Percentiles rank a stretch among this genome's conserved stretches.
Evolutionary conservation across 2,113 vertebrate genomes (phyloP).

Genomic region (Bucco capensis): DNA sequence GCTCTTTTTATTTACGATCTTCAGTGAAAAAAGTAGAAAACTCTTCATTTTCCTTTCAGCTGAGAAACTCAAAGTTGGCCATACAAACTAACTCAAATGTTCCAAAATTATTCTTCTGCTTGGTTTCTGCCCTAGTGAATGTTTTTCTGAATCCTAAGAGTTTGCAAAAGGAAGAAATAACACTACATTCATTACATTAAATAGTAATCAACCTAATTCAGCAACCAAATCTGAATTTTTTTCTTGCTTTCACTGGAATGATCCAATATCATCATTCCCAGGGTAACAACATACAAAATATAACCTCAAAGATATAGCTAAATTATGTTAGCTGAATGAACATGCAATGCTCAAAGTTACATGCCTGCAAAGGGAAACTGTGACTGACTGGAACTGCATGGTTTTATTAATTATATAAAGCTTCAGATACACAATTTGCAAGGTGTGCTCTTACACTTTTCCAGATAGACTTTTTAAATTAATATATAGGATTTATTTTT

Average conservation of each 20-base stretch:
- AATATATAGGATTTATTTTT: rapidly evolving
- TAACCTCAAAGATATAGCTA: background rate
- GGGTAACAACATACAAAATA: background rate
- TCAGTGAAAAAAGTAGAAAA: background rate
- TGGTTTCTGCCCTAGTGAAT: background rate
- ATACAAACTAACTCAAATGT: background rate
- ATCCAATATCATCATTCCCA: background rate
- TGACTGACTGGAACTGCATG: background rate
- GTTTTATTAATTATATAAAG: rapidly evolving
- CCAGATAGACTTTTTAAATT: background rate
- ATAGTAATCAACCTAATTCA: background rate
- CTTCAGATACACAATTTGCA: background rate
- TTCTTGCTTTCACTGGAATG: background rate
- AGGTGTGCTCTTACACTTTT: background rate
- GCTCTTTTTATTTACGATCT: background rate
- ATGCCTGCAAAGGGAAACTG: background rate
- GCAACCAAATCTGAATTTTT: background rate
- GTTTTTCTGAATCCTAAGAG: background rate
- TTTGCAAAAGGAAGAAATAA: background rate
- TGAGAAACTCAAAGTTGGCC: background rate
- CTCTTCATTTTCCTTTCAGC: background rate
- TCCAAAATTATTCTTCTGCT: background rate
- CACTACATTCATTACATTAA: background rate
- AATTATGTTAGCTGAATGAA: background rate
- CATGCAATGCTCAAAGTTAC: background rate